These are phyloP conservation scores for Aspidapion aeneum DNA, from an alignment of 2,888 invertebrate species.

Conservation along the genomic window DNA sequence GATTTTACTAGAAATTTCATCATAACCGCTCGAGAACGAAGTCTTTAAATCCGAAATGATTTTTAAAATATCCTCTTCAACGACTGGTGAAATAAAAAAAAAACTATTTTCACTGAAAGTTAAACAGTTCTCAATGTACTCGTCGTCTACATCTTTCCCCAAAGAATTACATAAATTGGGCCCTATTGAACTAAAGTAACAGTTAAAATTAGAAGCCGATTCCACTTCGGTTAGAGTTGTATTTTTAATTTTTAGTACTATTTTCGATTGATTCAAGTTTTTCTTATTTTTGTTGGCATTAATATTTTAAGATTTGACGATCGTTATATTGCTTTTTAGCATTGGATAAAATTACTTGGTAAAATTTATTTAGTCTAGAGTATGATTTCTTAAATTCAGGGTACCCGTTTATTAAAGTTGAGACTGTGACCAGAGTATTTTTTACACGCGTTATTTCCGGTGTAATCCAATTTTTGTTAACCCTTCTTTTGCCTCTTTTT, in stretches of 20 bases:
- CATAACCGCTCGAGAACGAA: neutral
- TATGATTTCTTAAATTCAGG: no score
- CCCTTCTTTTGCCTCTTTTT: neutral
- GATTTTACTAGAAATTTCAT: neutral
- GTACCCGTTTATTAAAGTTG: neutral
- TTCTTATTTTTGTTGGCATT: no score
- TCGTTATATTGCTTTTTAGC: no score
- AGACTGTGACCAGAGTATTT: neutral
- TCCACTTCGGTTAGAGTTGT: neutral
- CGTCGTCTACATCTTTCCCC: neutral
- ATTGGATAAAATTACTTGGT: no score
- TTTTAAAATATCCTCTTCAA: neutral
- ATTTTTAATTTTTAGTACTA: neutral
- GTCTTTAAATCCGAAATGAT: neutral
- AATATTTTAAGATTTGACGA: no score
- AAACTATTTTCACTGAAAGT: neutral
- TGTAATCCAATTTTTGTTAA: neutral
- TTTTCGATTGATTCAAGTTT: neutral
- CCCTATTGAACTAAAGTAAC: neutral
- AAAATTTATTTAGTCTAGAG: no score
- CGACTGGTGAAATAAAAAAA: neutral
- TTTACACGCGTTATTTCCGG: neutral
- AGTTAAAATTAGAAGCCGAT: neutral
- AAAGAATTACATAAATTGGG: neutral
- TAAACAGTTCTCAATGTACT: neutral